Evolutionary conservation across 2,797 vertebrate species (phyloP), one percentile per base, ranked within the genome.

Genomic region (Melanotaenia nigrans): DNA sequence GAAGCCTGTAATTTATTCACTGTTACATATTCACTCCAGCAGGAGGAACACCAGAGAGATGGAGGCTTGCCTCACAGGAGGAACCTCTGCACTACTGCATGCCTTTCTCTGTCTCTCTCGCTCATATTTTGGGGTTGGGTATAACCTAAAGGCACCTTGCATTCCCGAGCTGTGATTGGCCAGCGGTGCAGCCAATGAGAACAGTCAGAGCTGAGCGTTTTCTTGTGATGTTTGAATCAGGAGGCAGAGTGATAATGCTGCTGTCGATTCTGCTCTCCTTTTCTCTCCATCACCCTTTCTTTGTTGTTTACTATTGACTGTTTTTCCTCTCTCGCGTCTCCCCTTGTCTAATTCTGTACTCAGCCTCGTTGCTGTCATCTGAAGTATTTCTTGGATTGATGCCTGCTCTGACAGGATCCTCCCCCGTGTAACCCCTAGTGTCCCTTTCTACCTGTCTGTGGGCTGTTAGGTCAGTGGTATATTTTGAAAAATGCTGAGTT

Each of bases 71-170:
- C 81, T 87, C 81, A 87, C 71, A 81, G 75, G 64, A 89, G 65
- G 84, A 91, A 90, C 89, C 90, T 90, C 90, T 92, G 89, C 89
- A 91, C 84, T 83, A 86, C 82, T 81, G 85, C 83, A 78, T 80
- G 77, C 70, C 79, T 85, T 71, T 65, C 83, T 75, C 85, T 58
- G 78, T 62, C 75, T 24, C 40, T 60, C 40, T 60, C 79, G 68
- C 65, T 75, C 81, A 84, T 86, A 89, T 92, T 92, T 92, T 93
- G 84, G 90, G 93, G 87, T 88, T 93, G 91, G 89, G 83, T 90
- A 91, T 90, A 93, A 91, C 88, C 88, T 93, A 93, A 93, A 94
- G 92, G 93, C 93, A 93, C 93, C 90, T 92, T 93, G 92, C 87
- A 85, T 89, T 84, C 71, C 79, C 58, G 55, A 22, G 71, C 78